phyloP scores from a whole-genome alignment of 2,888 invertebrate species.

The Pemphredon lugubris region DNA sequence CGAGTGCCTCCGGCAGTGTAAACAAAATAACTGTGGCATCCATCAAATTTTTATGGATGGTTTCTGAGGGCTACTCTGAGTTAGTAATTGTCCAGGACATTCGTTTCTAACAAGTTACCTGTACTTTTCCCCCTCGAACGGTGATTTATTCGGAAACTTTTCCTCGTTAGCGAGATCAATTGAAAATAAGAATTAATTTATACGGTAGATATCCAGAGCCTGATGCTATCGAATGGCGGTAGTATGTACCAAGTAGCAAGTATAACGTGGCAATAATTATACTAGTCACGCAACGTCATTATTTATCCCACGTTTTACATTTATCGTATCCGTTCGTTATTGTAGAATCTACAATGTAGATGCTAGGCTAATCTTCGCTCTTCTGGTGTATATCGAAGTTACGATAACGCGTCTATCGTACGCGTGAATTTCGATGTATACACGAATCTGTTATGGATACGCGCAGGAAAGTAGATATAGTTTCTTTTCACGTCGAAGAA shows the following conservation, averaged over 20 bases:
- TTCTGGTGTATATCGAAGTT: conserved; percentile 6
- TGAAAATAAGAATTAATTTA: background rate
- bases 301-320: conserved; percentile 6
- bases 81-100: too few species aligned
- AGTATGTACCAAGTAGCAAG: conserved; percentile 5
- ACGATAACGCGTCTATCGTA: background rate
- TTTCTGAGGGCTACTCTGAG: too few species aligned
- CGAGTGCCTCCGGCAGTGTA: too few species aligned
- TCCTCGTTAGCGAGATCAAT: too few species aligned
- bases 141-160: too few species aligned
- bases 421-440: background rate
- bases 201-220: conserved; percentile 33
- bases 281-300: conserved; percentile 37
- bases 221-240: conserved; percentile 15
- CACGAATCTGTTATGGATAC: background rate
- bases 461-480: conserved; percentile 16
- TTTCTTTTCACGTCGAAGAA: conserved; percentile 37
- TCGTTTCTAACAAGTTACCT: too few species aligned
- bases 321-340: conserved; percentile 2
- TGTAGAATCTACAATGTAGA: too few species aligned
- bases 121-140: too few species aligned
- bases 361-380: background rate
- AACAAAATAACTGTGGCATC: too few species aligned
- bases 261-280: conserved; percentile 32
- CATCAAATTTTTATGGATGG: too few species aligned